A percentile compares a stretch with the other conserved stretches of the same genome.
Conservation (phyloP, 1,140 invertebrate species). For the Drosophila lacteicornis region DNA sequence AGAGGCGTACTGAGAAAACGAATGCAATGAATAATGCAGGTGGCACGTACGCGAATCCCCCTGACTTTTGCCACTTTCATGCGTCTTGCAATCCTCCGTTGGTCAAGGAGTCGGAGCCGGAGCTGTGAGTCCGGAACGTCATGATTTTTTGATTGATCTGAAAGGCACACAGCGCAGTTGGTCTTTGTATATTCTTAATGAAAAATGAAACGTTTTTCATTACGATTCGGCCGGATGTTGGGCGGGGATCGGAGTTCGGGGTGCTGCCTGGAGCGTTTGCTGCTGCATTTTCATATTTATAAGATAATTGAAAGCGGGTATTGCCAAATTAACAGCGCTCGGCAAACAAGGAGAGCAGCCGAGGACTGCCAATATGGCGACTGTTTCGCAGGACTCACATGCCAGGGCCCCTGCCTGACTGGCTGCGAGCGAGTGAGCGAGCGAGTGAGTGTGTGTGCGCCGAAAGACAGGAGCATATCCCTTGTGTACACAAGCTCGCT, state of each 20-base stretch:
- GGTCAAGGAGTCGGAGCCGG: conserved; percentile 10
- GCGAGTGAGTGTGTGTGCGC: conserved; percentile 29
- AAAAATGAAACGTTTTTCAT: conserved; percentile 82
- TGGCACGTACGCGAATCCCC: conserved; percentile 49
- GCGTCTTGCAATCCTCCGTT: conserved; percentile 55
- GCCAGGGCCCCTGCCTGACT: conserved; percentile 11
- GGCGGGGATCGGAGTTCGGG: background rate
- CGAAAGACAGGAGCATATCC: conserved; percentile 79
- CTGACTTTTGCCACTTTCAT: conserved; percentile 58
- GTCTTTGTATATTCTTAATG: conserved; percentile 75
- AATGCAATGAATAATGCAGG: conserved; percentile 37
- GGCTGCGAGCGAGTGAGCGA: conserved; percentile 14
- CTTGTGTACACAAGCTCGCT: conserved; percentile 83
- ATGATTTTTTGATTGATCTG: conserved; percentile 84
- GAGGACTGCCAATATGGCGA: conserved; percentile 73
- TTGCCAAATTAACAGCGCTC: conserved; percentile 85
- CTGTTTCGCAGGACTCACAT: conserved; percentile 46
- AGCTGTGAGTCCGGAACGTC: conserved; percentile 39
- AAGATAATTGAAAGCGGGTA: conserved; percentile 85
- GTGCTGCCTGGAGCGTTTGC: conserved; percentile 67
- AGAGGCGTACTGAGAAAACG: conserved; percentile 42
- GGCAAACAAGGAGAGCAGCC: conserved; percentile 70
- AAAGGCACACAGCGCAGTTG: conserved; percentile 80
- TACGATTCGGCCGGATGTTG: conserved; percentile 49
- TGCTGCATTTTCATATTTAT: conserved; percentile 85